Percentiles rank a stretch among this genome's conserved stretches.
Evolutionary conservation across 64 coral and sea anemone species (phyloP).

Genomic region (Dendrophyllia cribrosa): DNA sequence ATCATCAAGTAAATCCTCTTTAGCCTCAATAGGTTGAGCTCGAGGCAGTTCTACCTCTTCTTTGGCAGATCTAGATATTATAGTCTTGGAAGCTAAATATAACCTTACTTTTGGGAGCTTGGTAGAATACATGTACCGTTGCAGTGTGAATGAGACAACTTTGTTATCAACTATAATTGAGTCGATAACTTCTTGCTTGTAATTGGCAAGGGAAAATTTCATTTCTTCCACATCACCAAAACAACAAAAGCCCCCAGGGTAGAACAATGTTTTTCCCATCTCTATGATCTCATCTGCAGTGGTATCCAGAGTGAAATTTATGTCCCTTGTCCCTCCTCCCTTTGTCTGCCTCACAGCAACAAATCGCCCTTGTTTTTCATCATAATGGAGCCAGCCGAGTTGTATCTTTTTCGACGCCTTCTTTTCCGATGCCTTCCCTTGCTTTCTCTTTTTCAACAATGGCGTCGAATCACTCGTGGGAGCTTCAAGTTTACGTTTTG

Average conservation of each 20-base stretch:
- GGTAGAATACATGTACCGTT: constrained; percentile 50
- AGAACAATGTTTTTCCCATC: constrained; percentile 21
- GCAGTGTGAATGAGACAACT: constrained; percentile 49
- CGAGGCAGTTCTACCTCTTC: not conserved
- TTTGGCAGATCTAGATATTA: not conserved
- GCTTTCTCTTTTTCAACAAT: not conserved
- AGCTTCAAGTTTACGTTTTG: constrained; percentile 19
- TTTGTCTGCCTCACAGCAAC: constrained; percentile 40
- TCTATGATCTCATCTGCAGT: constrained; percentile 8
- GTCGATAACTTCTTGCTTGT: not conserved
- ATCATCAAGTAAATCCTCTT: constrained; percentile 3
- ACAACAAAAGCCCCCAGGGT: constrained; percentile 10
- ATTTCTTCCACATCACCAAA: constrained; percentile 19
- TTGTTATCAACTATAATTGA: constrained; percentile 6
- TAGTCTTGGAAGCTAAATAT: constrained; percentile 55
- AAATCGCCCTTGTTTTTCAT: constrained; percentile 41
- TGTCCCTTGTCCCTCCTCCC: constrained; percentile 56
- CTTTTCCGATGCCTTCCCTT: not conserved
- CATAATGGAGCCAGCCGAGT: constrained; percentile 60
- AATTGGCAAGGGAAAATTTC: not conserved
- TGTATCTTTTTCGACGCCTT: constrained; percentile 25
- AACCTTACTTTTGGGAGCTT: constrained; percentile 55
- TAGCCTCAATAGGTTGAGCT: constrained; percentile 1
- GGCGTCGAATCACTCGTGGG: not conserved
- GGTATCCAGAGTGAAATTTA: constrained; percentile 15